These are phyloP conservation scores for Thomomys bottae DNA, from an alignment of 2,113 vertebrate genomes.

Conservation along the genomic window DNA sequence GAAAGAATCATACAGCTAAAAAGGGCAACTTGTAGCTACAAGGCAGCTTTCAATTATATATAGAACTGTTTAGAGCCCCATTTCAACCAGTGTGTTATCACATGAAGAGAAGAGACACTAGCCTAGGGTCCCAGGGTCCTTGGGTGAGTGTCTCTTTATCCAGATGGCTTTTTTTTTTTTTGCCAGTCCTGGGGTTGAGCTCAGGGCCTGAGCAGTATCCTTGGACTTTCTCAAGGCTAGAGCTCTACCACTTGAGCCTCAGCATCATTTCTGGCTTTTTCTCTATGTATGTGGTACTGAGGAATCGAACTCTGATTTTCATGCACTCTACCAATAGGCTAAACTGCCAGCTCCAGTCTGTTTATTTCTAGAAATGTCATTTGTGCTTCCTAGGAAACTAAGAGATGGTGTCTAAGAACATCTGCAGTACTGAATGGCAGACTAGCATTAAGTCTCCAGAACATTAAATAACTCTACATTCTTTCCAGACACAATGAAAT, in stretches of 20 bases:
- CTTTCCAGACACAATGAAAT: slow-evolving; percentile 83
- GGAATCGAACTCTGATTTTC: too few species aligned
- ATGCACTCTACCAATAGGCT: too few species aligned
- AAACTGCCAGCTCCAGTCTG: neutral
- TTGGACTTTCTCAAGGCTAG: too few species aligned
- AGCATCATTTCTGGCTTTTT: too few species aligned
- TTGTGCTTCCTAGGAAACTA: slow-evolving; percentile 37
- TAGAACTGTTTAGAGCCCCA: slow-evolving; percentile 54
- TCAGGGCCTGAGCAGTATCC: too few species aligned
- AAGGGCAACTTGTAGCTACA: slow-evolving; percentile 25
- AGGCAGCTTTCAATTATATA: neutral
- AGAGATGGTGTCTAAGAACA: slow-evolving; percentile 1
- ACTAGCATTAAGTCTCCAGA: slow-evolving; percentile 24
- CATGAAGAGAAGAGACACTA: too few species aligned
- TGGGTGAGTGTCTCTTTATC: too few species aligned
- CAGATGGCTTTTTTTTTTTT: too few species aligned
- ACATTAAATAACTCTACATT: slow-evolving; percentile 68
- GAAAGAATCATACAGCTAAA: slow-evolving; percentile 23
- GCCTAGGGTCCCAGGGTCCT: too few species aligned
- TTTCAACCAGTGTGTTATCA: neutral
- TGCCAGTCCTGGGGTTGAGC: too few species aligned
- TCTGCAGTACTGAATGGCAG: slow-evolving; percentile 31
- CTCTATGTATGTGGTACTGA: too few species aligned
- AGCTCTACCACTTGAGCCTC: too few species aligned
- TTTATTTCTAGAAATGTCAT: slow-evolving; percentile 44